phyloP scores from a whole-genome alignment of 1,140 invertebrate species.

The Conus betulinus region DNA sequence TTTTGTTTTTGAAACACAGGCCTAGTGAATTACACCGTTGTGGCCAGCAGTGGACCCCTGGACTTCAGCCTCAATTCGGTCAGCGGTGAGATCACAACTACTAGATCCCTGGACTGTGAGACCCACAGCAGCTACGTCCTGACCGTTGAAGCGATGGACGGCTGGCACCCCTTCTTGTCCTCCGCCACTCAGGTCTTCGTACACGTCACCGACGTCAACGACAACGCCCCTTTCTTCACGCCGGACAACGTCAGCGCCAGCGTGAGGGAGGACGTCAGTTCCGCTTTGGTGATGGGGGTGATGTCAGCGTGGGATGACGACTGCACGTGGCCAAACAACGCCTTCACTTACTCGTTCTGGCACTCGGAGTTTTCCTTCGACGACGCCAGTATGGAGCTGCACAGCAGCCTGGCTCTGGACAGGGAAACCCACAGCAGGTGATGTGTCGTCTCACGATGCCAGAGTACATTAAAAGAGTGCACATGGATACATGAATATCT shows the following conservation, averaged over 20 bases:
- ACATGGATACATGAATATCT: too few relatives aligned
- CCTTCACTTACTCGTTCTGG: conserved; percentile 40
- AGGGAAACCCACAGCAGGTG: conserved; percentile 53
- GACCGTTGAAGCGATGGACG: conserved; percentile 50
- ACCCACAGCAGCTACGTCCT: conserved; percentile 75
- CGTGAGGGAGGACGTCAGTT: conserved; percentile 32
- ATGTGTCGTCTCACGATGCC: not conserved
- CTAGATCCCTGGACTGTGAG: conserved; percentile 83
- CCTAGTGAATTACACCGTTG: conserved; percentile 40
- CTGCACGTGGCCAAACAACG: conserved; percentile 47
- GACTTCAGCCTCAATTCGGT: conserved; percentile 43
- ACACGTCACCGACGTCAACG: conserved; percentile 7
- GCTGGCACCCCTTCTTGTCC: conserved; percentile 43
- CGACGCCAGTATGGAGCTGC: conserved; percentile 49
- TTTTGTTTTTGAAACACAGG: conserved; percentile 4
- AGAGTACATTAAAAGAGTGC: too few relatives aligned
- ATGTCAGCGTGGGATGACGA: conserved; percentile 49
- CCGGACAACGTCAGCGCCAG: conserved; percentile 41
- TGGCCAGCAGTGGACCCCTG: conserved; percentile 39
- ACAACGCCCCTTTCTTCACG: conserved; percentile 53
- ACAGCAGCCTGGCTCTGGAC: conserved; percentile 49
- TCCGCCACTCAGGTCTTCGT: conserved; percentile 46
- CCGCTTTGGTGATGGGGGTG: conserved; percentile 41
- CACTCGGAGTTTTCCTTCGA: conserved; percentile 52
- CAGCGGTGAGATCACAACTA: conserved; percentile 46